Conservation (phyloP, 2,888 invertebrate genomes). For the Trilocha varians region DNA sequence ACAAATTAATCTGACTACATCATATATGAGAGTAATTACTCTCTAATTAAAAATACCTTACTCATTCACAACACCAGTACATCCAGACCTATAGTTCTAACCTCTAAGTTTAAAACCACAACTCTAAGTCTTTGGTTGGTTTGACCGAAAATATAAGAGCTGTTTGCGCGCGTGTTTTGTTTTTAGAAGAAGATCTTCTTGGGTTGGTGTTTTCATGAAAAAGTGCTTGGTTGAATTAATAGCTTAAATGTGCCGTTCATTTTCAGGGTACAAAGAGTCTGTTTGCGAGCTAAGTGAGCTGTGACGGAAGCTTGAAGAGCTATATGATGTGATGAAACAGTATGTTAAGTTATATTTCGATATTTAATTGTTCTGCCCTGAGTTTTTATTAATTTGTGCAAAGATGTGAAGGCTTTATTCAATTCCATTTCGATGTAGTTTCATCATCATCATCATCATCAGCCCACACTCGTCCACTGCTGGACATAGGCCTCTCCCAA, state of each 20-base stretch:
- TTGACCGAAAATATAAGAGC: not conserved
- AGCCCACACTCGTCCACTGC: too few relatives aligned
- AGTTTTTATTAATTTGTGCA: too few relatives aligned
- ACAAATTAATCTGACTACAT: not conserved
- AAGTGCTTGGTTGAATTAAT: constrained; percentile 50
- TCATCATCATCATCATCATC: too few relatives aligned
- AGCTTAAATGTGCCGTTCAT: constrained; percentile 63
- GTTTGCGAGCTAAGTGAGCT: constrained; percentile 46
- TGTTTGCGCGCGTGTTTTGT: not conserved
- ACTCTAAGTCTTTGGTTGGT: not conserved
- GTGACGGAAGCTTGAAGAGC: constrained; percentile 5
- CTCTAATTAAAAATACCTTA: not conserved
- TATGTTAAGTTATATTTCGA: not conserved
- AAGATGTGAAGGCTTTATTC: too few relatives aligned
- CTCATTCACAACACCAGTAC: not conserved
- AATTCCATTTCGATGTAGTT: too few relatives aligned
- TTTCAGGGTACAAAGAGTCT: constrained; percentile 52
- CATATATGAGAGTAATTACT: not conserved
- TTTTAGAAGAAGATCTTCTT: not conserved
- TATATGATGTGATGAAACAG: not conserved
- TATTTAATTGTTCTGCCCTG: too few relatives aligned
- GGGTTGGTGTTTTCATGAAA: constrained; percentile 33
- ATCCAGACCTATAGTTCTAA: not conserved
- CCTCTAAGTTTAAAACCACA: not conserved
- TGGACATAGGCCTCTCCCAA: too few relatives aligned